A percentile compares a stretch with the other conserved stretches of the same genome.
Conservation (phyloP, 2,888 invertebrate genomes). For the Lasioglossum oenotherae region DNA sequence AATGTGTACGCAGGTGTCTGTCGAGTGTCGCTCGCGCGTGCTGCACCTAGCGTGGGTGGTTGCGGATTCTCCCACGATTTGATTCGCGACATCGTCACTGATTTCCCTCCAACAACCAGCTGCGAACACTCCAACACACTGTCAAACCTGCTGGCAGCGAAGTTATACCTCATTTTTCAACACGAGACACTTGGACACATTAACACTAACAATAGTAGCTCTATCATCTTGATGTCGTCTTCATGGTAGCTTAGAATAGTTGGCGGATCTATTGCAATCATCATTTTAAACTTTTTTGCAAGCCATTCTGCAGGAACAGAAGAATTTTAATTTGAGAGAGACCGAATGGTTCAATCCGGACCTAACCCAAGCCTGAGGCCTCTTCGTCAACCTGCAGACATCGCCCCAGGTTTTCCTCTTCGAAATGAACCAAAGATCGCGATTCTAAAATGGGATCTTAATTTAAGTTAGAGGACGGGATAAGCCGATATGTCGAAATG, state of each 20-base stretch:
- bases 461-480: background rate
- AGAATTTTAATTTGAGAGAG: background rate
- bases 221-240: background rate
- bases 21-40: slow-evolving; percentile 17
- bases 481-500: background rate
- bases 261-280: background rate
- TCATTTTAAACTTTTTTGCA: background rate
- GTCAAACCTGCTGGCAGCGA: background rate
- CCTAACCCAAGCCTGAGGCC: background rate
- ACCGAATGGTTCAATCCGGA: background rate
- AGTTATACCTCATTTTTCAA: background rate
- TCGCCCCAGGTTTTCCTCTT: background rate
- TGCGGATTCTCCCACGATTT: slow-evolving; percentile 10
- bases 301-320: background rate
- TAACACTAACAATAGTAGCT: background rate
- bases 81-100: background rate
- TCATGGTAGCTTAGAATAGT: background rate
- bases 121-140: background rate
- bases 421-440: background rate
- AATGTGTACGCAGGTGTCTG: slow-evolving; percentile 53
- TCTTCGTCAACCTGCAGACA: background rate
- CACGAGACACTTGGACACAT: background rate
- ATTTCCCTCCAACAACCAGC: background rate
- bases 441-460: background rate
- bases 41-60: background rate